These are phyloP conservation scores for Asarcornis scutulata DNA, from an alignment of 2,113 vertebrate species.

Conservation along the genomic window DNA sequence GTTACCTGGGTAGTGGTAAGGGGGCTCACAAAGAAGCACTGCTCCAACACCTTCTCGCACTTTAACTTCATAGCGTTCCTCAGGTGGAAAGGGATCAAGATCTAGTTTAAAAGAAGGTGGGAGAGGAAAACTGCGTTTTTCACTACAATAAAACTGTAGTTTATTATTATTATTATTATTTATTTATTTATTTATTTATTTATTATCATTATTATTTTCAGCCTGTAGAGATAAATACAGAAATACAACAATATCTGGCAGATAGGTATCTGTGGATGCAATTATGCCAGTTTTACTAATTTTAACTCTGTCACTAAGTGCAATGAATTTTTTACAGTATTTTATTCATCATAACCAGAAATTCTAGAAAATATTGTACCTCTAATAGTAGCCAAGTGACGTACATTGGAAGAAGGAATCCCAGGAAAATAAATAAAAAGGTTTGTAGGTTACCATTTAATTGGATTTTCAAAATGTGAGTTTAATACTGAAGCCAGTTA, in stretches of 20 bases:
- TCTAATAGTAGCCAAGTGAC: not conserved
- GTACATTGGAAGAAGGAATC: not conserved
- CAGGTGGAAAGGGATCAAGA: conserved; percentile 92
- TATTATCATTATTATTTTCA: not conserved
- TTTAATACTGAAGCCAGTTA: not conserved
- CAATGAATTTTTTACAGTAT: not conserved
- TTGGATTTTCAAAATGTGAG: not conserved
- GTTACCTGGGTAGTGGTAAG: conserved; percentile 92
- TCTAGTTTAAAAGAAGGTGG: conserved; percentile 74
- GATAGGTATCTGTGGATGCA: not conserved
- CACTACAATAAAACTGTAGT: not conserved
- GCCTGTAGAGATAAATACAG: not conserved
- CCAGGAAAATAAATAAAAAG: not conserved
- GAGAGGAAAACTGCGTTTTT: not conserved
- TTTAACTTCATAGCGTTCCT: conserved; percentile 88
- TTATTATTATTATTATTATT: no score
- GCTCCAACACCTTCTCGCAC: conserved; percentile 92
- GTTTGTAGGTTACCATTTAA: not conserved
- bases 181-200: no score
- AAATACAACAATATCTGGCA: not conserved
- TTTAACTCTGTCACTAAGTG: not conserved
- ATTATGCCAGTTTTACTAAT: not conserved
- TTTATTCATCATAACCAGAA: not conserved
- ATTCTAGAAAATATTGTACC: not conserved
- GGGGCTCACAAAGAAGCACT: conserved; percentile 91